Conservation (phyloP, 2,797 vertebrate genomes). For the Sternotherus odoratus region DNA sequence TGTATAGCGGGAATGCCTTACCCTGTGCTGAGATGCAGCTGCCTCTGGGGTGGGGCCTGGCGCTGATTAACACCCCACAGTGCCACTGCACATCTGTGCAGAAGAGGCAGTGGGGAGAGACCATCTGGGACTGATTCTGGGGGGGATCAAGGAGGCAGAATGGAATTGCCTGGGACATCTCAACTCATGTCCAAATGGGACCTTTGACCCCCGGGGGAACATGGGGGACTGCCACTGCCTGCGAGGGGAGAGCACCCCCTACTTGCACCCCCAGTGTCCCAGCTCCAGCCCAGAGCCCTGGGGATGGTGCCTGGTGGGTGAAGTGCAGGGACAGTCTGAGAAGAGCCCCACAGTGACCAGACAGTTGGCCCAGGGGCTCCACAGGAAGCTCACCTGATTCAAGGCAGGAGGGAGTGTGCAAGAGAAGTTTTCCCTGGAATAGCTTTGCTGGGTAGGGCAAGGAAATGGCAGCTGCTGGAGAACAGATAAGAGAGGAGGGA, state of each 20-base stretch:
- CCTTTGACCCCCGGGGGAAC: background rate
- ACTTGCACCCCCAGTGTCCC: background rate
- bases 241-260: background rate
- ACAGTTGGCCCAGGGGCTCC: background rate
- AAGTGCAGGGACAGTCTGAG: background rate
- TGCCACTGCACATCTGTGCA: background rate
- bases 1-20: background rate
- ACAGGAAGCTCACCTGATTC: background rate
- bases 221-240: background rate
- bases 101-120: background rate
- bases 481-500: background rate
- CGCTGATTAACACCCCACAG: background rate
- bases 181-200: background rate
- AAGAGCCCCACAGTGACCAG: background rate
- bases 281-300: background rate
- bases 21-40: background rate
- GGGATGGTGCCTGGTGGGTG: background rate
- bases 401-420: background rate
- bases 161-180: background rate
- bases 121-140: background rate
- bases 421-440: background rate
- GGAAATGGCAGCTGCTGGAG: background rate
- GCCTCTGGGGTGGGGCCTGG: background rate
- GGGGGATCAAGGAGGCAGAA: background rate
- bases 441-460: background rate